These are phyloP conservation scores for Anguilla anguilla DNA, from an alignment of 2,797 vertebrate genomes.

Conservation along the genomic window DNA sequence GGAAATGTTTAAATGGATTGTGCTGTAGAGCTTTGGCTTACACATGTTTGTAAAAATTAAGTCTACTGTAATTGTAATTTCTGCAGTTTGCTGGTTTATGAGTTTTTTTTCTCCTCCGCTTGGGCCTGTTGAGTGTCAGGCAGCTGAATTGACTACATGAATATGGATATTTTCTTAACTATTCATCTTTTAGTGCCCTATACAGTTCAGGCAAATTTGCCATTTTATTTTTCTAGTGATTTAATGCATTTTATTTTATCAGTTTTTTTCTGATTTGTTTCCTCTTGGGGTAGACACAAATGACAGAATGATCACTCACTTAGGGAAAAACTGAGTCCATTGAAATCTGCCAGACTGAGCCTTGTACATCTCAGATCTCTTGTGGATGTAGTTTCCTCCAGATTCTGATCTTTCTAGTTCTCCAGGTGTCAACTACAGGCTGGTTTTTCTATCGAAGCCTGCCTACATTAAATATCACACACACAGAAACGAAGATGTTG, in stretches of 20 bases:
- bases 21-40: neutral
- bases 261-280: neutral
- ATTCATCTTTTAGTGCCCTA: neutral
- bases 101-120: neutral
- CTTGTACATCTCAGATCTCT: neutral
- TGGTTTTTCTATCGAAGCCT: neutral
- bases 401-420: neutral
- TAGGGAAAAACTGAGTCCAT: neutral
- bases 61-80: neutral
- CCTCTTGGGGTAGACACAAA: neutral
- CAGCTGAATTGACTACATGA: neutral
- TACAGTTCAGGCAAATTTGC: neutral
- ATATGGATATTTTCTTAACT: neutral
- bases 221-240: constrained; percentile 4
- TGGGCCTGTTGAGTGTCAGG: neutral
- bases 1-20: constrained; percentile 1
- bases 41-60: neutral
- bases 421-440: neutral
- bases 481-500: no score
- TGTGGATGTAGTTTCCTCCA: neutral
- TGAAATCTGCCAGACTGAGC: neutral
- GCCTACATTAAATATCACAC: neutral
- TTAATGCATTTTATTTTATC: neutral
- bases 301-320: neutral
- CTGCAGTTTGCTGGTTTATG: neutral